Evolutionary conservation across 2,113 vertebrate genomes (phyloP).

Genomic region (Scomber japonicus): DNA sequence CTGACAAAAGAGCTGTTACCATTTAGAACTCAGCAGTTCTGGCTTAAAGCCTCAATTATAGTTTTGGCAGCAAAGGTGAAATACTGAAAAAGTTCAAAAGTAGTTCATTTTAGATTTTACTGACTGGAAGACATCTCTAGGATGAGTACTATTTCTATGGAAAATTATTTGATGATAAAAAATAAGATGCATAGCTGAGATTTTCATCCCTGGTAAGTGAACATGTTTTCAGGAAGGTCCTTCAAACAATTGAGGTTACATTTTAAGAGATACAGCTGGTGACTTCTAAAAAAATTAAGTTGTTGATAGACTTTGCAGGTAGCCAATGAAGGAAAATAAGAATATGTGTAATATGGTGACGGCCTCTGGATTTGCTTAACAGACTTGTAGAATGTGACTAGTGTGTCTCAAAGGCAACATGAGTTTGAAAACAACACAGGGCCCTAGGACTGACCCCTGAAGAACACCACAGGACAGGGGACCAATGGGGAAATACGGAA

Average conservation of each 20-base stretch:
- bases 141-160: neutral
- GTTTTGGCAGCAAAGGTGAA: slow-evolving; percentile 52
- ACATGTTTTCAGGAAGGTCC: neutral
- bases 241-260: neutral
- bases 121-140: neutral
- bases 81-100: slow-evolving; percentile 14
- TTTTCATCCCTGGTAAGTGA: neutral
- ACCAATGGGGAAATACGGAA: neutral
- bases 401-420: neutral
- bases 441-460: neutral
- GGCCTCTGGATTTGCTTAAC: too few relatives aligned
- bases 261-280: neutral
- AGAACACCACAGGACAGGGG: neutral
- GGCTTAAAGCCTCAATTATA: slow-evolving; percentile 35
- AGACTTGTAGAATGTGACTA: too few relatives aligned
- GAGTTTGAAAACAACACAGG: neutral
- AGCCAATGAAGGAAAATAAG: too few relatives aligned
- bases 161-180: slow-evolving; percentile 5
- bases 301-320: too few relatives aligned
- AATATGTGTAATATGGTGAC: too few relatives aligned
- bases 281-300: too few relatives aligned
- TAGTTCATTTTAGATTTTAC: slow-evolving; percentile 22
- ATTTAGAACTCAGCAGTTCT: slow-evolving; percentile 43
- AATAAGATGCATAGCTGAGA: neutral
- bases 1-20: slow-evolving; percentile 28